Conservation (phyloP, 2,888 invertebrate species). For the Toxonevra muliebris region DNA sequence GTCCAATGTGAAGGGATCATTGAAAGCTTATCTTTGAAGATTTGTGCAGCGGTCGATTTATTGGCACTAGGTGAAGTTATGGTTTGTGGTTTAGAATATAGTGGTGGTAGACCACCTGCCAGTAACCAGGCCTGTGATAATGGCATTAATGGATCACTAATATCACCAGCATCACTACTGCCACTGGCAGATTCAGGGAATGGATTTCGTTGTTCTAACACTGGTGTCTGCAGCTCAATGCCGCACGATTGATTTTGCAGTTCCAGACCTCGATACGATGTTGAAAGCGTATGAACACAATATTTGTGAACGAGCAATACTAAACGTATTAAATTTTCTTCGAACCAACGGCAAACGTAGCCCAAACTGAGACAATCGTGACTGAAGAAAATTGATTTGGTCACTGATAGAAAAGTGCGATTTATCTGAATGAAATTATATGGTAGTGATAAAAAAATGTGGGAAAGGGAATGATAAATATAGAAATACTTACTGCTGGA, state of each 20-base stretch:
- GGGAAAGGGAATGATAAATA: background rate
- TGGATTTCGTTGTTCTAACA: constrained; percentile 70
- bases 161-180: constrained; percentile 35
- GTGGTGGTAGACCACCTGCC: constrained; percentile 72
- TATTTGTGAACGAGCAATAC: constrained; percentile 80
- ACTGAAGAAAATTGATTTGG: constrained; percentile 83
- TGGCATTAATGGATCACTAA: constrained; percentile 66
- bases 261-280: constrained; percentile 69
- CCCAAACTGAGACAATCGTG: constrained; percentile 78
- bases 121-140: constrained; percentile 77
- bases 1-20: constrained; percentile 85
- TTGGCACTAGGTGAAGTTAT: constrained; percentile 49
- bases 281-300: constrained; percentile 64
- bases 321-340: constrained; percentile 79
- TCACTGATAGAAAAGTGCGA: constrained; percentile 76
- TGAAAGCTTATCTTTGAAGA: constrained; percentile 73
- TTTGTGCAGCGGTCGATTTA: constrained; percentile 63
- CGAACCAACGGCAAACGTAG: constrained; percentile 84
- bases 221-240: constrained; percentile 80
- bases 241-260: constrained; percentile 64
- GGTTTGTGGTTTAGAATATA: constrained; percentile 67
- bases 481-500: constrained; percentile 64
- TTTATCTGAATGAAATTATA: constrained; percentile 70
- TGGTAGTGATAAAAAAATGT: constrained; percentile 2
- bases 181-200: constrained; percentile 55